These are phyloP conservation scores for Podargus strigoides DNA, from an alignment of 2,797 vertebrate genomes.

Conservation along the genomic window DNA sequence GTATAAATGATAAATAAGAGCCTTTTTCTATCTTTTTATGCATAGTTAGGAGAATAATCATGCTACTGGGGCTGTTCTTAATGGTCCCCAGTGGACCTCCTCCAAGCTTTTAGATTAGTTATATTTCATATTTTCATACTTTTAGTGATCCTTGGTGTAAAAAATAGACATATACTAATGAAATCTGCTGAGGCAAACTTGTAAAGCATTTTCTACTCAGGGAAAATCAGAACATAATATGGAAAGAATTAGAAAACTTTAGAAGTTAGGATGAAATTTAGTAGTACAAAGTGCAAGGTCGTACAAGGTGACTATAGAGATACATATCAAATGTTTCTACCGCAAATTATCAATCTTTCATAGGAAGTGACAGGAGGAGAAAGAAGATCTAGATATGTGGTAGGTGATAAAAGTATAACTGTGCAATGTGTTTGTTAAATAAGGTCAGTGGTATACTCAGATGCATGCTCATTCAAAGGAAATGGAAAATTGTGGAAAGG, in stretches of 20 bases:
- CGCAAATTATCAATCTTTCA: background rate
- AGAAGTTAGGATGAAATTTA: background rate
- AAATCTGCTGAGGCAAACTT: background rate
- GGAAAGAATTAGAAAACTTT: background rate
- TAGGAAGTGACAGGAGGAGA: background rate
- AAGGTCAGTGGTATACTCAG: background rate
- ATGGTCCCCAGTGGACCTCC: background rate
- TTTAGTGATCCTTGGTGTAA: background rate
- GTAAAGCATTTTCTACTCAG: background rate
- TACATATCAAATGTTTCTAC: background rate
- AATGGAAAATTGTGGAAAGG: background rate
- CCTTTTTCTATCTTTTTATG: background rate
- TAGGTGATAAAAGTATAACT: background rate
- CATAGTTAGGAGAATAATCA: background rate
- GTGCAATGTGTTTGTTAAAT: background rate
- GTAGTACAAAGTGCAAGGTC: background rate
- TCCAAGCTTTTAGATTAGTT: background rate
- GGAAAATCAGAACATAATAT: background rate
- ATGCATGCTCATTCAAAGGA: background rate
- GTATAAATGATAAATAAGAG: background rate
- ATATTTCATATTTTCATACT: slow-evolving; percentile 1
- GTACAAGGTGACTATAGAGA: background rate
- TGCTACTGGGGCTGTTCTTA: background rate
- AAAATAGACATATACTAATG: background rate
- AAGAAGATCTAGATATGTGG: background rate